Evolutionary conservation across 92 coral and sea anemone genomes (phyloP).

Genomic region (Epizoanthus stellaris): DNA sequence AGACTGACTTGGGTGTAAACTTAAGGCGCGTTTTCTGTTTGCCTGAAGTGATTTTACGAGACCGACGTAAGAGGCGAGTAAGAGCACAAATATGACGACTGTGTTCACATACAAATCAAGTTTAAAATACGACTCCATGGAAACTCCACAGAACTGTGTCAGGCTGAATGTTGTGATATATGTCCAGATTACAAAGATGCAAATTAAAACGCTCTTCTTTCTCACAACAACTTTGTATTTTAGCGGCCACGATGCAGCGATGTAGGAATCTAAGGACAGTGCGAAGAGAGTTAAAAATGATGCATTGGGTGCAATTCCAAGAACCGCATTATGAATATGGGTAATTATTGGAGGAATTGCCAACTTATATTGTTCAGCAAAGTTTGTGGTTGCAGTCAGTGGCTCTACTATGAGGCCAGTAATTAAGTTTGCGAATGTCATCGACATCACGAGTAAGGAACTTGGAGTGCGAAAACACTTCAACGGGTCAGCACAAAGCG

Average conservation of each 20-base stretch:
- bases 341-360: not conserved
- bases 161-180: conserved; percentile 35
- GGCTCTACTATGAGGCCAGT: conserved; percentile 24
- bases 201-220: not conserved
- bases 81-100: conserved; percentile 1
- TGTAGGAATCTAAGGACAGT: conserved; percentile 22
- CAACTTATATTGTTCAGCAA: conserved; percentile 8
- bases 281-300: conserved; percentile 36
- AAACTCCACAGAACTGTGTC: conserved; percentile 7
- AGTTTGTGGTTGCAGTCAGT: not conserved
- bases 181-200: conserved; percentile 18
- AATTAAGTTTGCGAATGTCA: conserved; percentile 28
- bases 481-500: conserved; percentile 18
- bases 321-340: conserved; percentile 1
- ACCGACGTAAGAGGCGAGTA: conserved; percentile 19
- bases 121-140: not conserved
- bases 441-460: conserved; percentile 32
- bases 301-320: conserved; percentile 11
- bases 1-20: conserved; percentile 13
- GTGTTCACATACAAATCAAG: conserved; percentile 41
- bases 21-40: conserved; percentile 35
- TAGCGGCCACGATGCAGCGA: conserved; percentile 33
- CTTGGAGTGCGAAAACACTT: conserved; percentile 26
- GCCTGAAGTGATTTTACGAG: conserved; percentile 23
- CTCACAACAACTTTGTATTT: conserved; percentile 30